Evolutionary conservation across 1,140 invertebrate species (phyloP), one percentile per base, ranked within the genome.

Genomic region (Vanessa tameamea): DNA sequence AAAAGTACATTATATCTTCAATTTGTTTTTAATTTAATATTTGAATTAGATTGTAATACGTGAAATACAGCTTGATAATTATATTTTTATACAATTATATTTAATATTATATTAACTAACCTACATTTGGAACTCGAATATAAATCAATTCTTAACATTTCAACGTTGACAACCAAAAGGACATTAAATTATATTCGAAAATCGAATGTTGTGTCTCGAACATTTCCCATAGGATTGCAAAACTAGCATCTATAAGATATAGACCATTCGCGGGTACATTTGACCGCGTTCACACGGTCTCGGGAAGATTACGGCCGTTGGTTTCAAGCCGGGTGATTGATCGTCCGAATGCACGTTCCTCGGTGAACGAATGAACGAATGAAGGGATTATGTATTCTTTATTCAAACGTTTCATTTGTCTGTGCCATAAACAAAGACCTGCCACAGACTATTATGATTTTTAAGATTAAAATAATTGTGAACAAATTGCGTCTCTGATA

Each of bases 271-370:
- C 55, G 79, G 78, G 76, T 63, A 78, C 74, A 73, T 82, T 80
- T 89, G 88, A 88, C 89, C 88, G 89, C 88, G 77, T 91, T 91
- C 89, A 88, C 89, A 91, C 88, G 89, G 63, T 83, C 71, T 68
- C 80, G 77, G 72, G 73, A 76, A 85, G 88, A 90, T 90, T 89
- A 87, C 87, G 82, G 79, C 82, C 78, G 83, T 81, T 81, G 78
- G 84, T 83, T 84, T 84, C 82, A 84, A 80, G 80, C 81, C 72
- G 85, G 61, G 83, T 90, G 88, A 90, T 89, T 89, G 87, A 89
- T 90, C 77, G 83, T 77, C 76, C 82, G 73, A 87, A 85, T 84
- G 83, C 81, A 82, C 79, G 59, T 48, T 57, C 55, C 67, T 72
- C 72, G 85, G 81, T 84, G 79, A 80, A 79, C 77, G 79, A 80